Base-by-base conservation (phyloP, 2,113 vertebrate species). In the Patagioenas fasciata region DNA sequence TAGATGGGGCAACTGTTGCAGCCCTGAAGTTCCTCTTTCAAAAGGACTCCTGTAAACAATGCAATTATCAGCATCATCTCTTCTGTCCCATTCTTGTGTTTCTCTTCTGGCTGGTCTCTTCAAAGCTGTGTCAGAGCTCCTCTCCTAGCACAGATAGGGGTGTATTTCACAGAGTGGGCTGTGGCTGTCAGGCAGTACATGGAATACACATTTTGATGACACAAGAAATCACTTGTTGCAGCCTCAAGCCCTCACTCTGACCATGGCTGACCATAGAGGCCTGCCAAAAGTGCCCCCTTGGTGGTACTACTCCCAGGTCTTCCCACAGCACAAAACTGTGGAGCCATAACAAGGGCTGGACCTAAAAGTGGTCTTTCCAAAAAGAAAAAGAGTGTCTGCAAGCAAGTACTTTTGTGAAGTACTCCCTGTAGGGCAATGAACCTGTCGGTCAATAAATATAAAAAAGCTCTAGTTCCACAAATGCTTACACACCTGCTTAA, bases 371-470 rank as follows among this genome's bases (percentile, higher is more conserved):
- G 18, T 34, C 19, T 91, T 95, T 95, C 40, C n/a, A 38, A 70
- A 85, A 72, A n/a, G 19, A 50, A 62, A 74, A 88, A 70, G 54
- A 58, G 19, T 62, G n/a, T 66, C 9, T 44, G 40, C 40, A 87
- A 73, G 64, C 40, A 87, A 73, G 64, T 50, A 78, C 80, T 94
- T 38, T 28, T 34, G 29, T n/a, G 32, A 93, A 93, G 64, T 74
- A 38, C 29, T 88, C 94, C 82, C 88, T 31, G 38, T 10, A 82
- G 67, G 54, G 34, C 75, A 83, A 85, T 96, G 80, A 96, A 84
- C 18, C 56, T 94, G 75, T 71, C 54, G 0, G 67, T 80, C 75
- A 86, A 74, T 78, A 96, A 94, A 81, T 29, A 92, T 12, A 58
- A 86, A 95, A 95, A 88, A 71, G 32, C 42, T 48, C 9, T 78